phyloP scores from a whole-genome alignment of 2,113 vertebrate species.

The Passerina amoena region DNA sequence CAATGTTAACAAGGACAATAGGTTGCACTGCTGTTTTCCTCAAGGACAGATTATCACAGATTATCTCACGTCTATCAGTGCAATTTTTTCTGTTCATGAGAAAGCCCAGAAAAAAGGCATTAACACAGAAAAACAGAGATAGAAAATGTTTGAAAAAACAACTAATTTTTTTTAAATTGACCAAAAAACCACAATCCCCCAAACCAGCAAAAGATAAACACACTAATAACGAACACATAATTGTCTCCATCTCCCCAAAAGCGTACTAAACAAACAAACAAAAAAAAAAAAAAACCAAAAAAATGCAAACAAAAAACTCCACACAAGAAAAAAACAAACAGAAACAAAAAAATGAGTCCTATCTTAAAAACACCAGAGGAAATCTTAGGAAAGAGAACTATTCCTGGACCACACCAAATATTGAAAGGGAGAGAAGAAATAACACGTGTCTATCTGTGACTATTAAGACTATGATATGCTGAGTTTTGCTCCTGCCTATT shows the following conservation, averaged over 20 bases:
- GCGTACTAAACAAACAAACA: background rate
- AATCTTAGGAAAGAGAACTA: background rate
- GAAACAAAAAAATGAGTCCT: accelerated
- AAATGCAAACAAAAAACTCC: background rate
- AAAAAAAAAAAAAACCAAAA: background rate
- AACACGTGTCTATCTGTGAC: background rate
- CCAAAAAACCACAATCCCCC: background rate
- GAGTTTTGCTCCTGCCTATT: background rate
- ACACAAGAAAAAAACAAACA: accelerated
- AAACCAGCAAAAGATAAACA: background rate
- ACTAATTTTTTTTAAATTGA: accelerated
- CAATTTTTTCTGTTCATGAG: background rate
- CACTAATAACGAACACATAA: background rate
- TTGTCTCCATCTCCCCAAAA: accelerated
- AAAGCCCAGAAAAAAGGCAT: background rate
- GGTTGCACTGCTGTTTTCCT: background rate
- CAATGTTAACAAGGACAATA: background rate
- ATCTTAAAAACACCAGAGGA: background rate
- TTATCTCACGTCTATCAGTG: background rate
- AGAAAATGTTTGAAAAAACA: background rate
- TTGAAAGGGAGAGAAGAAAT: background rate
- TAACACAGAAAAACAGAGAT: accelerated
- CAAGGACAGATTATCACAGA: background rate
- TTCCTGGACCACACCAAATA: background rate
- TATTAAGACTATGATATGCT: background rate